Percentiles rank a stretch among this genome's conserved stretches.
phyloP scores from a whole-genome alignment of 1,140 invertebrate species.

The Bradynema listronoti region DNA sequence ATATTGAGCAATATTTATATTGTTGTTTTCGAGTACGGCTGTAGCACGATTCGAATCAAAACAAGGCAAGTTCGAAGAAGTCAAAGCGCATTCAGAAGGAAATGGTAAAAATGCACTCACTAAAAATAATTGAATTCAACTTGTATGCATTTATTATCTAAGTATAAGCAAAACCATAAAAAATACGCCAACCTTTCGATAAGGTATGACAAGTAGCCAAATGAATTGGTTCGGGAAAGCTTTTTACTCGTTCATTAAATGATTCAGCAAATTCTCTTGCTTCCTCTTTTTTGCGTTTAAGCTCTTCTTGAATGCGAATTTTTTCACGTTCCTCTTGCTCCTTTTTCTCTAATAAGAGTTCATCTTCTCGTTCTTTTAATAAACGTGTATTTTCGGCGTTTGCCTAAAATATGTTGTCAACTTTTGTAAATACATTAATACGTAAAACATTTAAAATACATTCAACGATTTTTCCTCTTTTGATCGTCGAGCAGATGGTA shows the following conservation, averaged over 20 bases:
- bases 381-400: constrained; percentile 32
- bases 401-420: constrained; percentile 21
- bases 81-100: constrained; percentile 28
- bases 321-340: constrained; percentile 21
- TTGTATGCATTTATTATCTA: constrained; percentile 15
- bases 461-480: constrained; percentile 11
- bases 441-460: neutral
- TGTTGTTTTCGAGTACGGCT: constrained; percentile 11
- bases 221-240: constrained; percentile 38
- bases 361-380: constrained; percentile 25
- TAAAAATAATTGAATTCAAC: constrained; percentile 17
- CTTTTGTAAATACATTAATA: constrained; percentile 18
- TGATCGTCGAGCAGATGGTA: too few relatives aligned
- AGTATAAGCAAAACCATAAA: neutral
- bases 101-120: constrained; percentile 29
- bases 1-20: constrained; percentile 23
- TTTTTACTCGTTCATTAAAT: constrained; percentile 8
- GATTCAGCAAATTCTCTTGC: constrained; percentile 8
- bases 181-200: constrained; percentile 29
- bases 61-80: constrained; percentile 24
- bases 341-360: constrained; percentile 16
- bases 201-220: constrained; percentile 32
- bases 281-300: constrained; percentile 13
- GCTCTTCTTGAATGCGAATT: constrained; percentile 8
- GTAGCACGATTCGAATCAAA: constrained; percentile 21